A percentile compares a stretch with the other conserved stretches of the same genome.
Evolutionary conservation across 2,113 vertebrate genomes (phyloP).

Genomic region (Urocitellus parryii): DNA sequence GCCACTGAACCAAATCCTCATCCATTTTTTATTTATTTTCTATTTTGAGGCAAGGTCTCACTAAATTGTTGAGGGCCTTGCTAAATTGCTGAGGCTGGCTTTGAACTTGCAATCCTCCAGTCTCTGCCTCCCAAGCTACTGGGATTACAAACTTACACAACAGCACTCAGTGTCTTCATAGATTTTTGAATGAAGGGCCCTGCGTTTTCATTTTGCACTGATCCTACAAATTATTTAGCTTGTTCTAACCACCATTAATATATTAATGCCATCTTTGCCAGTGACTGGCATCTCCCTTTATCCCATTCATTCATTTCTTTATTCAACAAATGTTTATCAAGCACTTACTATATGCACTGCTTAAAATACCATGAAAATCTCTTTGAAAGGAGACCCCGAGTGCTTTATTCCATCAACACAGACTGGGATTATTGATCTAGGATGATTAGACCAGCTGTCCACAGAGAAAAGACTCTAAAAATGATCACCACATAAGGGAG

Average conservation of each 20-base stretch:
- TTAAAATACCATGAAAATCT: not conserved
- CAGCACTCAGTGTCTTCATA: not conserved
- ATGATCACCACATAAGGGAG: not conserved
- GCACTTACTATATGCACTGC: not conserved
- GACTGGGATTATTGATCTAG: not conserved
- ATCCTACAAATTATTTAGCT: not conserved
- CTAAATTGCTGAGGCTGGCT: too few species aligned
- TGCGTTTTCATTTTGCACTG: not conserved
- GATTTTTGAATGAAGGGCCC: not conserved
- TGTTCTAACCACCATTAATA: not conserved
- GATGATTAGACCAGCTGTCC: not conserved
- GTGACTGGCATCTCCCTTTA: not conserved
- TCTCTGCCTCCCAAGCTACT: too few species aligned
- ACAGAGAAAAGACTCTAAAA: conserved; percentile 1
- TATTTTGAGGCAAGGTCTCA: too few species aligned
- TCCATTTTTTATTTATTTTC: too few species aligned
- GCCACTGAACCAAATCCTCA: too few species aligned
- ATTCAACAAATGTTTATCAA: not conserved
- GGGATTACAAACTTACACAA: too few species aligned
- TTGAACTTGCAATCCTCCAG: too few species aligned
- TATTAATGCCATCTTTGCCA: not conserved
- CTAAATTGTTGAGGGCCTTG: too few species aligned
- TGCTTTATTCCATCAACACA: not conserved
- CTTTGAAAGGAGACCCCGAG: not conserved
- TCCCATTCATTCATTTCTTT: not conserved